These are phyloP conservation scores for Hirtodrosophila histrioides DNA, from an alignment of 2,888 invertebrate species.

Conservation along the genomic window DNA sequence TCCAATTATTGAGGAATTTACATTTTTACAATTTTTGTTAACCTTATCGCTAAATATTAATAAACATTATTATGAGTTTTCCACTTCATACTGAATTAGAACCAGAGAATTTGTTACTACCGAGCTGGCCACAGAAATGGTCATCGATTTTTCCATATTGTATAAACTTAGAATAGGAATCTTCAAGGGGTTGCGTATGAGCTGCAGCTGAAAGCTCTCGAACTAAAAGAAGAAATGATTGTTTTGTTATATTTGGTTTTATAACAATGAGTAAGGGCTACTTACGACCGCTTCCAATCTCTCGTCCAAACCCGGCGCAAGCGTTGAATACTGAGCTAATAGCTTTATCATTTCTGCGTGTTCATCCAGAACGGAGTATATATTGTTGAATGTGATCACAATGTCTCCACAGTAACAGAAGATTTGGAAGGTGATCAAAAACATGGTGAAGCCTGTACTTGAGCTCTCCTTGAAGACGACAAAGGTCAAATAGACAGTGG, in stretches of 20 bases:
- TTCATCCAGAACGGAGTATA: constrained; percentile 15
- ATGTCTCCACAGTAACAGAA: constrained; percentile 26
- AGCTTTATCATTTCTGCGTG: constrained; percentile 14
- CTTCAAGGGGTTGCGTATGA: constrained; percentile 35
- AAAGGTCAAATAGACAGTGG: constrained; percentile 44
- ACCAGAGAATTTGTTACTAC: constrained; percentile 51
- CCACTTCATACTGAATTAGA: constrained; percentile 42
- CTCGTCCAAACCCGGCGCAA: constrained; percentile 26
- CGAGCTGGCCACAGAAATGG: constrained; percentile 49
- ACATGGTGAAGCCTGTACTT: background rate
- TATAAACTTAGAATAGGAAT: constrained; percentile 38
- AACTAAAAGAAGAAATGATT: constrained; percentile 16
- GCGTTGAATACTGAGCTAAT: constrained; percentile 23
- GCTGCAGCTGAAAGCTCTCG: constrained; percentile 57
- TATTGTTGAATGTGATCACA: constrained; percentile 10
- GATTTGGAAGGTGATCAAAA: constrained; percentile 8
- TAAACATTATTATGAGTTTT: background rate
- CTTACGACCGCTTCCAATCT: constrained; percentile 43
- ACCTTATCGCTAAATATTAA: too few species aligned
- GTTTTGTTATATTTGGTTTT: too few species aligned
- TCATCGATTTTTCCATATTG: constrained; percentile 22
- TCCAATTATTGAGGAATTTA: too few species aligned
- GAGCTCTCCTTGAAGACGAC: constrained; percentile 2
- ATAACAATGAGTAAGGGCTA: background rate
- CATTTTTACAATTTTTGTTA: too few species aligned